phyloP scores from a whole-genome alignment of 2,888 invertebrate species.

The Leucophenga maculata region DNA sequence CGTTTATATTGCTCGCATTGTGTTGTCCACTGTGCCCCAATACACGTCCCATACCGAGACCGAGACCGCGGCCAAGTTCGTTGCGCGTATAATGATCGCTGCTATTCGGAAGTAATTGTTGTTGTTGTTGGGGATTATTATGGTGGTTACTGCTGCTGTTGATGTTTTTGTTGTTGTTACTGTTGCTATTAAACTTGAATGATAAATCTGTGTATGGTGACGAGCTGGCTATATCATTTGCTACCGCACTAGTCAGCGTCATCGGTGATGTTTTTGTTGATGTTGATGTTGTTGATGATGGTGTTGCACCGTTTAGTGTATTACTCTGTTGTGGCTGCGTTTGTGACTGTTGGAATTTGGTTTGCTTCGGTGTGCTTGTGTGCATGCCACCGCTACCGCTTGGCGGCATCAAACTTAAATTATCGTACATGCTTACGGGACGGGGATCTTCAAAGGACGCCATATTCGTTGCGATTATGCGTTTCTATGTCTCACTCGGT shows the following conservation, averaged over 20 bases:
- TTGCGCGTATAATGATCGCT: no score
- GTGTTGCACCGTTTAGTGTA: background rate
- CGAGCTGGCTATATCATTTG: constrained; percentile 45
- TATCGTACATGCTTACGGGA: constrained; percentile 71
- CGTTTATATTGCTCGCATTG: constrained; percentile 40
- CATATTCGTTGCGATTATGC: no score
- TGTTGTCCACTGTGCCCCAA: background rate
- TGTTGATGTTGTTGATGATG: constrained; percentile 25
- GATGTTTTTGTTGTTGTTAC: constrained; percentile 35
- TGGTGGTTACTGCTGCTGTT: constrained; percentile 33
- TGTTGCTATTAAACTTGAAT: constrained; percentile 47
- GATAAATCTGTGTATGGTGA: constrained; percentile 52
- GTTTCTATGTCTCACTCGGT: no score
- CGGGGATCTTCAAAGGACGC: constrained; percentile 46
- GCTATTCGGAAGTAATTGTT: constrained; percentile 37
- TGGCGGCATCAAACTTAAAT: constrained; percentile 55
- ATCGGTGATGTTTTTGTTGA: constrained; percentile 35
- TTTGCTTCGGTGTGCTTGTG: constrained; percentile 50
- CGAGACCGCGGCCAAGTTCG: no score
- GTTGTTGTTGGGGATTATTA: constrained; percentile 7
- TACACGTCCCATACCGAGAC: no score
- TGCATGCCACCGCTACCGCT: constrained; percentile 28
- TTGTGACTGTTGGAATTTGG: constrained; percentile 32
- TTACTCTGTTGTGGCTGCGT: no score
- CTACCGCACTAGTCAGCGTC: constrained; percentile 34